phyloP scores from a whole-genome alignment of 2,113 vertebrate genomes.

The Oreochromis spilurus region DNA sequence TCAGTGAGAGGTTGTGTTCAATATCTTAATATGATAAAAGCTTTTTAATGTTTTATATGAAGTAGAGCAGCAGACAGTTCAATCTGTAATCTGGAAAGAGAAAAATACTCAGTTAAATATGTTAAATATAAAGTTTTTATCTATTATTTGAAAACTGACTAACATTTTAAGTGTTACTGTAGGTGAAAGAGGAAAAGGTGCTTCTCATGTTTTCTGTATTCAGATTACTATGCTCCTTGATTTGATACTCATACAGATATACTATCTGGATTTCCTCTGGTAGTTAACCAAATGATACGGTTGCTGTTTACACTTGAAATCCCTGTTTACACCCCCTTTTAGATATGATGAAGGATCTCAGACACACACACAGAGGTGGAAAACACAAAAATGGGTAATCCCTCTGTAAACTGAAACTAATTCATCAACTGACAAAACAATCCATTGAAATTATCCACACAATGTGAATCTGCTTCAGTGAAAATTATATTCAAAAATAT shows the following conservation, averaged over 20 bases:
- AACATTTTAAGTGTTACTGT: neutral
- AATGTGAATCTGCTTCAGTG: neutral
- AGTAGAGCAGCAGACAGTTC: neutral
- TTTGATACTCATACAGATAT: neutral
- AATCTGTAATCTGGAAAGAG: neutral
- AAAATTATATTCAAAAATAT: neutral
- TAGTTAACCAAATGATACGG: slow-evolving; percentile 12
- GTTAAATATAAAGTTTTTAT: neutral
- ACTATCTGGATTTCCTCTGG: neutral
- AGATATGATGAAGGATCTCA: neutral
- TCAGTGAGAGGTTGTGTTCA: neutral
- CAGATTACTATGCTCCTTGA: neutral
- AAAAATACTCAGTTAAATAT: neutral
- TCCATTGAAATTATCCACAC: neutral
- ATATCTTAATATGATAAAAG: neutral
- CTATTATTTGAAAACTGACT: neutral
- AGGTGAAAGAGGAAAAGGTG: neutral
- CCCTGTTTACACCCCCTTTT: neutral
- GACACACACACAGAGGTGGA: too few species aligned
- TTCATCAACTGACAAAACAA: neutral
- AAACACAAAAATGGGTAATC: too few species aligned
- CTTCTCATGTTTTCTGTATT: neutral
- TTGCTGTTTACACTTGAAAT: neutral
- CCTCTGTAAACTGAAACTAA: slow-evolving; percentile 31
- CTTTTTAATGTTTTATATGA: neutral